phyloP scores from a whole-genome alignment of 2,888 invertebrate genomes.

The Sarcophaga rosellei region DNA sequence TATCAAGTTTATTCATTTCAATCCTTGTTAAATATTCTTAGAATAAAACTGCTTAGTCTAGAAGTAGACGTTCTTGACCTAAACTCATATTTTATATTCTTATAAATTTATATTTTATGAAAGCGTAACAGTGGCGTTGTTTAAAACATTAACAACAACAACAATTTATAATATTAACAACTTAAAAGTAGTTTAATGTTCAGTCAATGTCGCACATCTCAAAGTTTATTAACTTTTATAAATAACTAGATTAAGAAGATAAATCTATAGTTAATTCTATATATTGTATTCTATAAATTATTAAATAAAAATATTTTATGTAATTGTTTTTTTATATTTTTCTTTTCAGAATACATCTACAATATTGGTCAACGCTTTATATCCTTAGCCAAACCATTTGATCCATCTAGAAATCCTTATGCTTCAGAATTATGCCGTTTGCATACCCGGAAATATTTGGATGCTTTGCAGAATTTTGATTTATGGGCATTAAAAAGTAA shows the following conservation, averaged over 20 bases:
- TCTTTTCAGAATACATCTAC: slow-evolving; percentile 76
- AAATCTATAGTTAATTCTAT: neutral
- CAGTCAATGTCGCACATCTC: slow-evolving; percentile 13
- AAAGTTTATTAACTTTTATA: slow-evolving; percentile 24
- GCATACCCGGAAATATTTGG: slow-evolving; percentile 76
- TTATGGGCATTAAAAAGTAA: slow-evolving; percentile 80
- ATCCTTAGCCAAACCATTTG: slow-evolving; percentile 76
- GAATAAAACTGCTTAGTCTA: neutral
- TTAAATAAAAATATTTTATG: slow-evolving; percentile 13
- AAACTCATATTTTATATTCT: neutral
- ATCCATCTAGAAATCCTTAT: slow-evolving; percentile 77
- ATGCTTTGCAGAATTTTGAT: slow-evolving; percentile 78
- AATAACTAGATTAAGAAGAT: neutral
- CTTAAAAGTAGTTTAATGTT: neutral
- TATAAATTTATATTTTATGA: neutral
- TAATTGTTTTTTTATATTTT: slow-evolving; percentile 35
- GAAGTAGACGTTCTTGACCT: slow-evolving; percentile 50
- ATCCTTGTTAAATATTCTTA: neutral
- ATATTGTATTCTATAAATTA: neutral
- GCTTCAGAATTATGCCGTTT: slow-evolving; percentile 76
- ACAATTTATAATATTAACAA: neutral
- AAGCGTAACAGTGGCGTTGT: neutral
- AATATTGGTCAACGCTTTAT: slow-evolving; percentile 77
- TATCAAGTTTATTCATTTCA: slow-evolving; percentile 2
- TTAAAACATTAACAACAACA: neutral